Conservation (phyloP, 2,113 vertebrate species). For the Ailurus styani region DNA sequence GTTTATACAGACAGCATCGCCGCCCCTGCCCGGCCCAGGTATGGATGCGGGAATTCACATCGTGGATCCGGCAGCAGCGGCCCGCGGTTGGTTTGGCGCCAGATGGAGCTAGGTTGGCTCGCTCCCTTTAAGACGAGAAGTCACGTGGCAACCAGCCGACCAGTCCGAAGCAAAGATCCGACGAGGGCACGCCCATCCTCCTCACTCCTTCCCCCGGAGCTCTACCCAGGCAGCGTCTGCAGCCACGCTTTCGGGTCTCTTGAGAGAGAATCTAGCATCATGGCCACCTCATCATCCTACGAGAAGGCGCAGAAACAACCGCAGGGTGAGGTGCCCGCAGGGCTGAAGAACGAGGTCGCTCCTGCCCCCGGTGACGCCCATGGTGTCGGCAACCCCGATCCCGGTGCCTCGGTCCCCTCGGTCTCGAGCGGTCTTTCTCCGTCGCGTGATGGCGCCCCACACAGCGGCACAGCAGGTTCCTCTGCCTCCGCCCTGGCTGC, state of each 20-base stretch:
- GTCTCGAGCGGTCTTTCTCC: fast-evolving
- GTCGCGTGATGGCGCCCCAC: fast-evolving
- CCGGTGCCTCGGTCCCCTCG: fast-evolving
- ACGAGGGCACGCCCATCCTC: not conserved
- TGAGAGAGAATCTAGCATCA: fast-evolving
- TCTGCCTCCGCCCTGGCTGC: fast-evolving
- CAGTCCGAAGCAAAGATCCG: not conserved
- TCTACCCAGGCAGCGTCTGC: fast-evolving
- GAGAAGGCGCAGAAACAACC: not conserved
- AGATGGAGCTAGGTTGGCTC: fast-evolving
- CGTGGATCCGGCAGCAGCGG: fast-evolving
- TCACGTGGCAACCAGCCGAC: not conserved
- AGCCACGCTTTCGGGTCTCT: fast-evolving
- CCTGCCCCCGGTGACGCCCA: fast-evolving
- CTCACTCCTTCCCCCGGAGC: fast-evolving
- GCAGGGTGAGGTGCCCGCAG: not conserved
- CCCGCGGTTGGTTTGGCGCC: fast-evolving
- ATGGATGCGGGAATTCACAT: not conserved
- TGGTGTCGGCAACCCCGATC: fast-evolving
- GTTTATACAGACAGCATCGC: not conserved
- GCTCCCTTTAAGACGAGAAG: fast-evolving
- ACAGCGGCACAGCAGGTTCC: not conserved
- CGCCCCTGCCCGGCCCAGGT: fast-evolving
- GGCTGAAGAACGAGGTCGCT: fast-evolving
- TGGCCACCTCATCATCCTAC: not conserved